Conservation (phyloP, 2,113 vertebrate genomes). For the Siphamia tubifer region DNA sequence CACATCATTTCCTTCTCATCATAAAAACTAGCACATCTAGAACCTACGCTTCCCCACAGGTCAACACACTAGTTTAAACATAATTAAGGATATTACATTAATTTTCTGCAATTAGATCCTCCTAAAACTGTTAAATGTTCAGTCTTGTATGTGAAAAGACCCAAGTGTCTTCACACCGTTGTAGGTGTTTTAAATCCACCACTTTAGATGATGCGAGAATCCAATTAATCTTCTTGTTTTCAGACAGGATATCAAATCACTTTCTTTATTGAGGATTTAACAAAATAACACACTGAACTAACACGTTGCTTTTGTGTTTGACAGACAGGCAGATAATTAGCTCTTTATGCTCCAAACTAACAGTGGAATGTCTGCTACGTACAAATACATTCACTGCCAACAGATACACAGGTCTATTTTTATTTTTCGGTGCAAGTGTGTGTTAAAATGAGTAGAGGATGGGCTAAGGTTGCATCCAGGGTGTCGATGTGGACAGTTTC, state of each 20-base stretch:
- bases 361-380: background rate
- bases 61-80: too few relatives aligned
- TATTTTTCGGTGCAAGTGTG: background rate
- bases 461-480: background rate
- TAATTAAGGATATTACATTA: too few relatives aligned
- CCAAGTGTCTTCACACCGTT: too few relatives aligned
- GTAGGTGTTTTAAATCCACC: background rate
- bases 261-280: background rate
- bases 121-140: too few relatives aligned
- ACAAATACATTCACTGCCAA: too few relatives aligned
- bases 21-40: too few relatives aligned
- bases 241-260: background rate
- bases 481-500: constrained; percentile 60
- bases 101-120: too few relatives aligned
- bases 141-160: too few relatives aligned
- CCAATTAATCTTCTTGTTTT: background rate
- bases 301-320: background rate
- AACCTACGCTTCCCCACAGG: too few relatives aligned
- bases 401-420: constrained; percentile 13
- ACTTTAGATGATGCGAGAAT: background rate
- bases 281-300: background rate
- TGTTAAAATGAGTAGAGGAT: background rate
- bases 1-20: too few relatives aligned
- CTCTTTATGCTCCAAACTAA: too few relatives aligned
- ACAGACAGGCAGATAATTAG: too few relatives aligned